Percentiles rank a stretch among this genome's conserved stretches.
phyloP scores from a whole-genome alignment of 2,888 invertebrate genomes.

The Morpho helenor region DNA sequence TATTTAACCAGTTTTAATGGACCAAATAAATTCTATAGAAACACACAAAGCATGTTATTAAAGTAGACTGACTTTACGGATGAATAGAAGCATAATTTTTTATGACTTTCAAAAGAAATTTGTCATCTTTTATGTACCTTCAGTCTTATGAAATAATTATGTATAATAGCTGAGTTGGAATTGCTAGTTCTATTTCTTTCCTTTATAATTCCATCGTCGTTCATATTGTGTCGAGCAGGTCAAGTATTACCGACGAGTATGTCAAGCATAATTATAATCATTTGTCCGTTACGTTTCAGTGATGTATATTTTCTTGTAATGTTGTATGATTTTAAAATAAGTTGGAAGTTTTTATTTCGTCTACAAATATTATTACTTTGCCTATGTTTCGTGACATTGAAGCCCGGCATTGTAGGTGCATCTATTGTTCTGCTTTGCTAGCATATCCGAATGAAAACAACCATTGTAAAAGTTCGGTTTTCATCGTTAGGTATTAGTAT shows the following conservation, averaged over 20 bases:
- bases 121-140: slow-evolving; percentile 12
- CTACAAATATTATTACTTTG: too few species aligned
- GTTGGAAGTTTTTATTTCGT: too few species aligned
- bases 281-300: slow-evolving; percentile 1
- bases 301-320: not conserved
- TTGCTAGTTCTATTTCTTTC: slow-evolving; percentile 15
- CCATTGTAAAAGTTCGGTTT: too few species aligned
- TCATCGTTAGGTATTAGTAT: too few species aligned
- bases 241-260: slow-evolving; percentile 5
- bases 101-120: slow-evolving; percentile 14
- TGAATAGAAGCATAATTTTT: slow-evolving; percentile 23
- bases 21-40: too few species aligned
- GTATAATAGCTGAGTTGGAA: slow-evolving; percentile 14
- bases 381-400: too few species aligned
- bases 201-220: slow-evolving; percentile 11
- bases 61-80: slow-evolving; percentile 1
- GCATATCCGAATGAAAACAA: too few species aligned
- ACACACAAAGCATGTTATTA: not conserved
- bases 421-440: too few species aligned
- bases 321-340: too few species aligned
- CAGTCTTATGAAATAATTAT: slow-evolving; percentile 5
- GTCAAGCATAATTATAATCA: not conserved
- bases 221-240: slow-evolving; percentile 13
- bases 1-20: too few species aligned
- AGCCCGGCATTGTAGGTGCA: too few species aligned